phyloP scores from a whole-genome alignment of 2,113 vertebrate species.

The Pelodiscus sinensis region DNA sequence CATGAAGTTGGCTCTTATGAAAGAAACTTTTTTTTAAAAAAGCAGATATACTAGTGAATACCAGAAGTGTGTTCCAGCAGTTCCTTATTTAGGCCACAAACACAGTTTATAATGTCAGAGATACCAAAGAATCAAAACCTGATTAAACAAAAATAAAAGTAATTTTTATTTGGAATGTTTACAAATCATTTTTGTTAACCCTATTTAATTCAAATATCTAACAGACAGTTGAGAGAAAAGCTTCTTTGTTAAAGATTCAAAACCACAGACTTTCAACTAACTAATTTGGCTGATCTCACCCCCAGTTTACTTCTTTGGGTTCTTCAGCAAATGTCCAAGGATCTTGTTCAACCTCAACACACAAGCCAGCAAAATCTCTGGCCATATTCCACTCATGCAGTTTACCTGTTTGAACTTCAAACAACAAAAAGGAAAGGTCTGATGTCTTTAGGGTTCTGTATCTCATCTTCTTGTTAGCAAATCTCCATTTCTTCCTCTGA shows the following conservation, averaged over 20 bases:
- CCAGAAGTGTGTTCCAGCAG: neutral
- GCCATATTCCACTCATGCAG: neutral
- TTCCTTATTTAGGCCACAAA: neutral
- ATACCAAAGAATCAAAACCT: neutral
- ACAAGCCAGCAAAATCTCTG: neutral
- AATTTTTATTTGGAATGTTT: slow-evolving; percentile 13
- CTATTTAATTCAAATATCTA: neutral
- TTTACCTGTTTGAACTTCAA: neutral
- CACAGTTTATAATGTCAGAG: neutral
- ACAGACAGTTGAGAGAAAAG: neutral
- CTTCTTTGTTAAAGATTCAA: neutral
- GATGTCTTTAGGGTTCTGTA: neutral
- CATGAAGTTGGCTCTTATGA: no score
- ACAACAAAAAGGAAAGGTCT: neutral
- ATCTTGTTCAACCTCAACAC: neutral
- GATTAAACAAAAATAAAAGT: neutral
- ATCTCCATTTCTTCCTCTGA: neutral
- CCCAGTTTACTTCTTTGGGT: neutral
- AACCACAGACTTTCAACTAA: neutral
- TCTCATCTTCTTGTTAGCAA: neutral
- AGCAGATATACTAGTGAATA: neutral
- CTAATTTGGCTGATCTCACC: neutral
- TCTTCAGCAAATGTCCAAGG: fast-evolving
- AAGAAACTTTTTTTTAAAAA: no score
- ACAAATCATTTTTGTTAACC: slow-evolving; percentile 22